Base-by-base conservation (phyloP, 2,888 invertebrate species). In the Oegoconia quadripuncta region DNA sequence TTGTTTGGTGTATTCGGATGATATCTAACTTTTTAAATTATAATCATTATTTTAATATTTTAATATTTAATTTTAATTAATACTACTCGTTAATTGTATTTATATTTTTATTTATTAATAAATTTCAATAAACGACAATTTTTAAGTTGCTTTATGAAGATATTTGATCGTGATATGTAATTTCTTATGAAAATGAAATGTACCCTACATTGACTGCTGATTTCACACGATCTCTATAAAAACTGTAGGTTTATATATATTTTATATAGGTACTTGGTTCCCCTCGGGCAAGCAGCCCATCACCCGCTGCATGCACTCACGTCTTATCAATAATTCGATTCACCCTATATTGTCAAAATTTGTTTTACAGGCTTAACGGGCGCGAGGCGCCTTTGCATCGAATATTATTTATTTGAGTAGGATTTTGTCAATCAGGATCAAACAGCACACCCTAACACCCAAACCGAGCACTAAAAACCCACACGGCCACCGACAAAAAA, bases 391-490 rank as follows among this genome's bases (percentile, higher is more conserved):
- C 60, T 64, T 67, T 56, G 46, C 50, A 57, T 52, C 58, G 59
- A 69, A 70, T 59, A 57, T 68, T 74, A 76, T 76, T 74, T 70
- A 74, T 72, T 73, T 60, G 60, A 62, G 67, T 70, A 57, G 64
- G 75, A 72, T 74, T 77, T 77, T 71, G 76, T 75, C 80, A 80
- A 79, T 81, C 81, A 80, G 70, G 80, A 81, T 84, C 83, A 84
- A 81, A 77, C 57, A 55, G 48, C 49, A 38, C 46, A 46, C 60
- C 40, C 48, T 33, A 61, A 55, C 50, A 45, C 37, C 48, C 31
- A 46, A 58, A 64, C n/a, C n/a, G n/a, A n/a, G n/a, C n/a, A 34
- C 17, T 7, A 59, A 57, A 62, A 60, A 63, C 61, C 61, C 61
- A 50, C 59, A 53, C 52, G 48, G 64, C 64, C 58, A 55, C 61